phyloP scores from a whole-genome alignment of 2,113 vertebrate genomes.

The Calcarius ornatus region DNA sequence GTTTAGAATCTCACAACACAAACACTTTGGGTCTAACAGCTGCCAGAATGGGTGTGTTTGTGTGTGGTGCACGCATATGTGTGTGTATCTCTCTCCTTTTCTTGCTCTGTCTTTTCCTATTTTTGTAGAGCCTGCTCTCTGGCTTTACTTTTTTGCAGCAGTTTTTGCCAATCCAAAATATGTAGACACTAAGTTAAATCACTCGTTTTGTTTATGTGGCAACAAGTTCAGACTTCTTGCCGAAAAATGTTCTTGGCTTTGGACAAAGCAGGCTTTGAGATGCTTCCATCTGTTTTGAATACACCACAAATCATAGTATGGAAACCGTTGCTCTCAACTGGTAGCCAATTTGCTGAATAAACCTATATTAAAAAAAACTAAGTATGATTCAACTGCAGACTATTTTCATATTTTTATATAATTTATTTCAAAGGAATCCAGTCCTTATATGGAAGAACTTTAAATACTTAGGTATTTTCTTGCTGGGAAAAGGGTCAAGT shows the following conservation, averaged over 20 bases:
- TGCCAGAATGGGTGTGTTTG: neutral
- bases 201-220: conserved; percentile 76
- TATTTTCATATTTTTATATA: conserved; percentile 60
- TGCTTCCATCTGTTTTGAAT: conserved; percentile 71
- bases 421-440: conserved; percentile 62
- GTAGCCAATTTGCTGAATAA: conserved; percentile 64
- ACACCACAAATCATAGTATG: conserved; percentile 59
- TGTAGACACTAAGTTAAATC: conserved; percentile 68
- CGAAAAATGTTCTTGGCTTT: conserved; percentile 77
- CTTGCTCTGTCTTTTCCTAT: conserved; percentile 12
- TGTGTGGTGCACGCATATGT: neutral
- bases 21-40: neutral
- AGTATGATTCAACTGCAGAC: conserved; percentile 32
- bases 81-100: neutral
- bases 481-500: neutral
- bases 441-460: conserved; percentile 52
- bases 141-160: conserved; percentile 47
- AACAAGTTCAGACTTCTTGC: conserved; percentile 66
- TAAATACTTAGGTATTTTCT: conserved; percentile 21
- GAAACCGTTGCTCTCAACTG: conserved; percentile 50
- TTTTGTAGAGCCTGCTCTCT: conserved; percentile 29
- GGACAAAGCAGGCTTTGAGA: conserved; percentile 65
- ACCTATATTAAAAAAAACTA: conserved; percentile 30
- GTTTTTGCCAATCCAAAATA: conserved; percentile 65
- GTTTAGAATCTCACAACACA: neutral